A percentile compares a stretch with the other conserved stretches of the same genome.
phyloP scores from a whole-genome alignment of 2,113 vertebrate species.

The Nestor notabilis region DNA sequence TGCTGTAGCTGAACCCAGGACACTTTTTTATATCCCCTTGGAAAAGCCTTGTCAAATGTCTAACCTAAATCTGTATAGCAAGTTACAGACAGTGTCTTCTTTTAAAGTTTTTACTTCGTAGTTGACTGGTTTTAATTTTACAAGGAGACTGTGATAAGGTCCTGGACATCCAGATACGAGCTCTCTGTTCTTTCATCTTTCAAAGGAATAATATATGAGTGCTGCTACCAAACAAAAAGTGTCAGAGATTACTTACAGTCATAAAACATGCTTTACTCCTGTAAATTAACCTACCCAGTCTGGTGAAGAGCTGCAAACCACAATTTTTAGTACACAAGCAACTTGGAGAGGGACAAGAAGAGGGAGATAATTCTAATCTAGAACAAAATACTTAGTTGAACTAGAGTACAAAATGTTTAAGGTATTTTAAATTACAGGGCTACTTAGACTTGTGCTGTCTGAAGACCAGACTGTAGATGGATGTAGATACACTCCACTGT shows the following conservation, averaged over 20 bases:
- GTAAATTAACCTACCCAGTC: background rate
- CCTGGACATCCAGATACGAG: background rate
- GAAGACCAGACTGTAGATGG: background rate
- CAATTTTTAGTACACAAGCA: background rate
- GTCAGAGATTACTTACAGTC: background rate
- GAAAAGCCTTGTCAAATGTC: background rate
- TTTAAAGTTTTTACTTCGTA: background rate
- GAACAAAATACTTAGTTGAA: background rate
- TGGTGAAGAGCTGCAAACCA: background rate
- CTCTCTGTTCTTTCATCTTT: background rate
- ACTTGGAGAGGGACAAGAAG: background rate
- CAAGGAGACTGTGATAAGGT: background rate
- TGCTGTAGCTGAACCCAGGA: too few relatives aligned
- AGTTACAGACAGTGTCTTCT: background rate
- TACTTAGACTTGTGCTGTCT: background rate
- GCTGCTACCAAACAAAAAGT: background rate
- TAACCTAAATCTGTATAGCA: constrained; percentile 24
- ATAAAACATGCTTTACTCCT: background rate
- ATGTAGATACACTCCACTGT: background rate
- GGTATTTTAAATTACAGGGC: background rate
- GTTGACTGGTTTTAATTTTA: constrained; percentile 9
- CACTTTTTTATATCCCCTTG: background rate
- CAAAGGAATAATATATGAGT: background rate
- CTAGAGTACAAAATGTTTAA: background rate
- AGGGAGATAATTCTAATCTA: background rate